Conservation (phyloP, 2,888 invertebrate genomes). For the Dilophus febrilis region DNA sequence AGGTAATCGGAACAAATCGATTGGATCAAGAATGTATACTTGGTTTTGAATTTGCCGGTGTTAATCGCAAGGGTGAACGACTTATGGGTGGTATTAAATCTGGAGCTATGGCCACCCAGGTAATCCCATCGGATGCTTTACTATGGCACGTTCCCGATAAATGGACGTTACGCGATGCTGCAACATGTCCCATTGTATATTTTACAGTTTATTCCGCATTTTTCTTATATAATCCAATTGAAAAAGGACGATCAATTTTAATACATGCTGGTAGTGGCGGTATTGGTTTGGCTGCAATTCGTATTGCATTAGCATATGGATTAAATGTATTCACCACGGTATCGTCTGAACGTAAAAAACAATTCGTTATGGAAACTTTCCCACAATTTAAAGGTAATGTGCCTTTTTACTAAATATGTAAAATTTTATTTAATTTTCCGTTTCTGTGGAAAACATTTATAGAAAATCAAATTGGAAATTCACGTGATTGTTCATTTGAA, state of each 20-base stretch:
- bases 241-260: conserved; percentile 28
- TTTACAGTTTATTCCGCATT: conserved; percentile 42
- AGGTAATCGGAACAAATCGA: conserved; percentile 53
- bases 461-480: conserved; percentile 55
- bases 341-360: conserved; percentile 42
- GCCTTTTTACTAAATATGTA: not conserved
- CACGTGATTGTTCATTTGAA: conserved; percentile 75
- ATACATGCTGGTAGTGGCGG: conserved; percentile 51
- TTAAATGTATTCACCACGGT: conserved; percentile 56
- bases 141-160: conserved; percentile 51
- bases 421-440: not conserved
- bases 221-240: conserved; percentile 21
- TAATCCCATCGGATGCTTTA: conserved; percentile 25
- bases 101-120: conserved; percentile 39
- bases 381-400: conserved; percentile 34
- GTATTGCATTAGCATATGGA: conserved; percentile 44
- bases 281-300: conserved; percentile 63
- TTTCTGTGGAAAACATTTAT: no score
- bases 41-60: conserved; percentile 52
- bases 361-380: conserved; percentile 38
- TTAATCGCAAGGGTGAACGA: conserved; percentile 36
- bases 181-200: conserved; percentile 67
- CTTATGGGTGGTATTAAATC: conserved; percentile 44
- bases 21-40: conserved; percentile 45
- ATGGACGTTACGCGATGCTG: conserved; percentile 59